These are phyloP conservation scores for Galerucella nymphaeae DNA, from an alignment of 2,888 invertebrate genomes.

Conservation along the genomic window DNA sequence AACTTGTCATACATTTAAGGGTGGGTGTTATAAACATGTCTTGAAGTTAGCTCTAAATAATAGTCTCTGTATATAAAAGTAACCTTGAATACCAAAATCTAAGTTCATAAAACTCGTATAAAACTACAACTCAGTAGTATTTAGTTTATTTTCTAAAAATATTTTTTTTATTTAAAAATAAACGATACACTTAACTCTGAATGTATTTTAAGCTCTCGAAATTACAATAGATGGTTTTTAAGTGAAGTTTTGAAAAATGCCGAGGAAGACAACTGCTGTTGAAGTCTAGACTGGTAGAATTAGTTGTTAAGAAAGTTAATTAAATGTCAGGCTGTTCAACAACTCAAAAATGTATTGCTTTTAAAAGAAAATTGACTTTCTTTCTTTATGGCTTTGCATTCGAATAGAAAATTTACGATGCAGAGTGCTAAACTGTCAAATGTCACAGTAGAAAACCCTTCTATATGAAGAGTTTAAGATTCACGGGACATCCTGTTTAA, in stretches of 20 bases:
- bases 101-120: not conserved
- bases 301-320: constrained; percentile 1
- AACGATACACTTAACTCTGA: constrained; percentile 7
- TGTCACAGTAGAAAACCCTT: too few relatives aligned
- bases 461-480: too few relatives aligned
- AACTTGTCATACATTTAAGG: too few relatives aligned
- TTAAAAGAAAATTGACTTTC: not conserved
- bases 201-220: not conserved
- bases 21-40: too few relatives aligned
- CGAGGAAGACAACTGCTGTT: not conserved
- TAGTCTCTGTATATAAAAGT: too few relatives aligned
- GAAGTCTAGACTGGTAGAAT: not conserved
- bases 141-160: constrained; percentile 11
- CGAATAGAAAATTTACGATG: not conserved
- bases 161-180: not conserved
- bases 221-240: constrained; percentile 19
- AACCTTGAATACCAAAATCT: not conserved
- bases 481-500: too few relatives aligned
- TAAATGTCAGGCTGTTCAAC: not conserved
- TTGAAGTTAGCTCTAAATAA: too few relatives aligned
- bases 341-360: not conserved
- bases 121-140: not conserved
- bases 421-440: too few relatives aligned
- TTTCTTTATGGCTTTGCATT: not conserved
- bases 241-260: not conserved